Conservation (phyloP, 2,888 invertebrate genomes). For the Cabera pusaria region DNA sequence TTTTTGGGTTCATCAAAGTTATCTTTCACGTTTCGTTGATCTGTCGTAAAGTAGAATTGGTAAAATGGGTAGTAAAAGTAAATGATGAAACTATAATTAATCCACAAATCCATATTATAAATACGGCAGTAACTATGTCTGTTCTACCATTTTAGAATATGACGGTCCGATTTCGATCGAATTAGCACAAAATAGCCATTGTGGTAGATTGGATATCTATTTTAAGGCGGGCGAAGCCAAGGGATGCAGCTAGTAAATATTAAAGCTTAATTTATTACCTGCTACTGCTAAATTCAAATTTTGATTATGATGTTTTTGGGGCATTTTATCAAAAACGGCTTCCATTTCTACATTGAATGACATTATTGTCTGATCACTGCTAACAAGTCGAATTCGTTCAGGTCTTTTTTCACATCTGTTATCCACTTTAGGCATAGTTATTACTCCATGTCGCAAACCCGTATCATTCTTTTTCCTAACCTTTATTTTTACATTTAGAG, state of each 20-base stretch:
- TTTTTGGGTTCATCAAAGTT: too few species aligned
- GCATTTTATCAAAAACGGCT: constrained; percentile 42
- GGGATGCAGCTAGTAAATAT: too few species aligned
- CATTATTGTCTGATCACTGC: constrained; percentile 68
- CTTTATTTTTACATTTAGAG: constrained; percentile 63
- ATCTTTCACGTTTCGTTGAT: too few species aligned
- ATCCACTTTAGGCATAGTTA: constrained; percentile 46
- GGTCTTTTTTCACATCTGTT: constrained; percentile 23
- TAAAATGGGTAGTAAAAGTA: neutral
- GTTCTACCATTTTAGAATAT: too few species aligned
- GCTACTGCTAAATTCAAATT: constrained; percentile 46
- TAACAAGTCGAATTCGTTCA: constrained; percentile 52
- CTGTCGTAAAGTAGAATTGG: too few species aligned
- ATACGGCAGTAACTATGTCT: too few species aligned
- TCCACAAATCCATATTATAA: neutral
- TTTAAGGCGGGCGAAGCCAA: too few species aligned
- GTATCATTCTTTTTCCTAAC: constrained; percentile 55
- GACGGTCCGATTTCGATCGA: too few species aligned
- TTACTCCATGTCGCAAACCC: constrained; percentile 35
- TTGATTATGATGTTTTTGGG: constrained; percentile 41
- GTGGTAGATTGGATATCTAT: too few species aligned
- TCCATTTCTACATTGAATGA: constrained; percentile 66
- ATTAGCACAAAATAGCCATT: too few species aligned
- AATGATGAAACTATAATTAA: neutral
- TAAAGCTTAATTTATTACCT: too few species aligned